These are phyloP conservation scores for Dicrurus megarhynchus DNA, from an alignment of 2,113 vertebrate species.

Conservation along the genomic window DNA sequence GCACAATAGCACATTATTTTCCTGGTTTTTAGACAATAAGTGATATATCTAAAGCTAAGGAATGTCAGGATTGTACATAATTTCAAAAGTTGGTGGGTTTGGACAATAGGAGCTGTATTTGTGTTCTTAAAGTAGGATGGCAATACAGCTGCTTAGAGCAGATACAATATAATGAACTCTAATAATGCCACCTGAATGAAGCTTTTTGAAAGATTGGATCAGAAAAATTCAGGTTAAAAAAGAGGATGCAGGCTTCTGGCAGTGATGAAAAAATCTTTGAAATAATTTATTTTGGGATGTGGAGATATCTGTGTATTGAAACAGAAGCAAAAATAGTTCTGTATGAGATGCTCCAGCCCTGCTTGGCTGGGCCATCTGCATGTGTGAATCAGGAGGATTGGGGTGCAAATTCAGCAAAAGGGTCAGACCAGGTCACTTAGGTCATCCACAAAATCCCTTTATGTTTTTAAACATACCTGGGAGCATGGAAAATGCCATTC, in stretches of 20 bases:
- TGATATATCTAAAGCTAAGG: not conserved
- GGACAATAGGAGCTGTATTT: not conserved
- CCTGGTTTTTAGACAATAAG: not conserved
- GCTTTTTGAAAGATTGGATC: not conserved
- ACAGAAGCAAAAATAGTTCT: not conserved
- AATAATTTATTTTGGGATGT: not conserved
- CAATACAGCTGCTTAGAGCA: not conserved
- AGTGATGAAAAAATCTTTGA: not conserved
- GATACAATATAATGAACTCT: not conserved
- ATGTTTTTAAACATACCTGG: not conserved
- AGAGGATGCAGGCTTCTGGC: not conserved
- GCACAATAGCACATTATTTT: no score
- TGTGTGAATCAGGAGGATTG: not conserved
- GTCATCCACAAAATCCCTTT: not conserved
- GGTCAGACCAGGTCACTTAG: not conserved
- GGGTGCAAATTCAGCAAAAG: not conserved
- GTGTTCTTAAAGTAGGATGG: not conserved
- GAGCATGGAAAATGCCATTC: not conserved
- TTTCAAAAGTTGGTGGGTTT: not conserved
- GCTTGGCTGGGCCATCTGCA: not conserved
- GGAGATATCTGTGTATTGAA: not conserved
- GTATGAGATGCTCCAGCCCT: not conserved
- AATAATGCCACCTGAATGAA: not conserved
- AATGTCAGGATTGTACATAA: fast-evolving
- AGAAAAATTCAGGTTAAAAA: not conserved